Base-by-base conservation (phyloP, 92 coral and sea anemone genomes). In the Bergia sp. region DNA sequence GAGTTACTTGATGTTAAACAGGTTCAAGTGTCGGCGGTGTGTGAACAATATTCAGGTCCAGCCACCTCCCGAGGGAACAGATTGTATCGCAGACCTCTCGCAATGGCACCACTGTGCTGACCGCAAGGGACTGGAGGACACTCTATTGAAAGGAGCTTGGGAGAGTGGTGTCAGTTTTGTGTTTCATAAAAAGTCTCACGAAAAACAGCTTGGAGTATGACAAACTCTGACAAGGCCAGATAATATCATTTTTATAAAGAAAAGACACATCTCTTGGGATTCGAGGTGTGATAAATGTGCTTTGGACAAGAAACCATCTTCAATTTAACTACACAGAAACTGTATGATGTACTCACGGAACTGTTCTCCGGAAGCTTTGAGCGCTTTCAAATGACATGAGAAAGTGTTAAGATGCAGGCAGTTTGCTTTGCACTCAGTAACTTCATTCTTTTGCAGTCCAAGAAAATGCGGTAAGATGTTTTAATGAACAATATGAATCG, bases 71-170 rank as follows among this genome's bases (percentile, higher is more conserved):
- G 94, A 95, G 64, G 94, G 91, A 76, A 82, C 96, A 0, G 93
- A 91, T 71, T 96, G 99, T 74, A 94, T 92, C 86, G 95, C 97
- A 3, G 88, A 93, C 77, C 94, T 96, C 1, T 93, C 99, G 3
- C 96, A 92, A 71, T 96, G 99, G 99, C 61, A 96, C 75, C 99
- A 96, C 91, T 96, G 92, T 76, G 94, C 98, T 23, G 96, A 95
- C 85, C 95, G 94, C 71, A 96, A 92, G 86, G 94, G 96, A 5
- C 90, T 96, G 75, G 99, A 94, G 29, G 99, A 96, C 80, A 90
- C 89, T 38, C 57, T 96, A 67, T 85, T 96, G 16, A 96, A 96
- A 76, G 96, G 98, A 37, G 98, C 98, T 0, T 96, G 98, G 98
- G 92, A 93, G 53, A 90, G 96, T 89, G 99, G 98, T 0, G 92